A percentile compares a stretch with the other conserved stretches of the same genome.
These are phyloP conservation scores for Orcinus orca DNA, from an alignment of 2,113 vertebrate genomes.

Conservation along the genomic window DNA sequence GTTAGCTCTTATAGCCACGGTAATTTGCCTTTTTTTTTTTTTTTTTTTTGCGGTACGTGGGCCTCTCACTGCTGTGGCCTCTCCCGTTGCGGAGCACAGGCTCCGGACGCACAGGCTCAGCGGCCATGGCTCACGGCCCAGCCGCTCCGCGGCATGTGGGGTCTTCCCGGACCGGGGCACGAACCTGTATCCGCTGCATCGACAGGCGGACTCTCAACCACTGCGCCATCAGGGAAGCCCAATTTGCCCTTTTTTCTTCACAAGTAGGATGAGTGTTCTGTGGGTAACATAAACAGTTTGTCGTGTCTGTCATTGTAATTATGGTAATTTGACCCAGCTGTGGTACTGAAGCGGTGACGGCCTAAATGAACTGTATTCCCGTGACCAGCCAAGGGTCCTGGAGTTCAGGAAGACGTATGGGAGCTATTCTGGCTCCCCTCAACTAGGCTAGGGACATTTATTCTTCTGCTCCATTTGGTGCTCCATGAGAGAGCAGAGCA, in stretches of 20 bases:
- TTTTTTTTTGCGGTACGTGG: too few relatives aligned
- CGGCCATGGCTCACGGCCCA: too few relatives aligned
- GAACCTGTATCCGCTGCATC: accelerated
- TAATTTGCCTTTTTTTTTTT: background rate
- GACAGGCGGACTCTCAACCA: too few relatives aligned
- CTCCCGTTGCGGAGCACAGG: too few relatives aligned
- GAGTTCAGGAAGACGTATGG: background rate
- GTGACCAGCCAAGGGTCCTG: background rate
- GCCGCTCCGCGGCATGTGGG: too few relatives aligned
- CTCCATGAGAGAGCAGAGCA: background rate
- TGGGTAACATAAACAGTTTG: background rate
- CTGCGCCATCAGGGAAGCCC: too few relatives aligned
- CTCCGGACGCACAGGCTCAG: too few relatives aligned
- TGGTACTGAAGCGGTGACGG: background rate
- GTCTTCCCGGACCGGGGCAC: too few relatives aligned
- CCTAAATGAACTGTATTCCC: background rate
- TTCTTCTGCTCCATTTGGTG: background rate
- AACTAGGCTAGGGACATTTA: background rate
- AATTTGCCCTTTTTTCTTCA: background rate
- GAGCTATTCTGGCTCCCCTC: background rate
- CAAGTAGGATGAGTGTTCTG: background rate
- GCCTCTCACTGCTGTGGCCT: too few relatives aligned
- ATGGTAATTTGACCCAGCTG: background rate
- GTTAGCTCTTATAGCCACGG: background rate
- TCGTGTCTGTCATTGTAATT: background rate